Conservation (phyloP, 2,113 vertebrate genomes). For the Colossoma macropomum region DNA sequence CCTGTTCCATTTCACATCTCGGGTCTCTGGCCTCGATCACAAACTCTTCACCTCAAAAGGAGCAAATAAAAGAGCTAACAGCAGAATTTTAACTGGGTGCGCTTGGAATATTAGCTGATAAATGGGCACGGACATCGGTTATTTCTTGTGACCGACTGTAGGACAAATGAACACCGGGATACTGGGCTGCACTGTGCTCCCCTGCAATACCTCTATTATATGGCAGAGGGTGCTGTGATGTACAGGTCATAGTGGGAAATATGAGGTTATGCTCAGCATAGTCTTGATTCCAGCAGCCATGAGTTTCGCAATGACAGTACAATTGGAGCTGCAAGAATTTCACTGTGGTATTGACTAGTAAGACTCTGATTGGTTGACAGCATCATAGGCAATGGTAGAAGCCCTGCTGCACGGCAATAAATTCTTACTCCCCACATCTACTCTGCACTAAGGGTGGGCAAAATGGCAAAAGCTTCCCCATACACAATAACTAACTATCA, state of each 20-base stretch:
- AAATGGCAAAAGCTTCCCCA: too few species aligned
- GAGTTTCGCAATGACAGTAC: constrained; percentile 17
- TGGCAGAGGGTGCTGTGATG: constrained; percentile 51
- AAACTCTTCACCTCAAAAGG: constrained; percentile 16
- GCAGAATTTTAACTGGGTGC: neutral
- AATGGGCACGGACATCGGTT: neutral
- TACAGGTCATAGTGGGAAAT: neutral
- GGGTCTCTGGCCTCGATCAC: constrained; percentile 35
- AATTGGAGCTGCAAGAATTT: constrained; percentile 9
- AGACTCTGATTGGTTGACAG: neutral
- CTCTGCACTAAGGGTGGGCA: too few species aligned
- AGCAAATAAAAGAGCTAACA: neutral
- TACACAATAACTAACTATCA: too few species aligned
- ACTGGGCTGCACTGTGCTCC: neutral
- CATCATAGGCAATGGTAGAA: neutral
- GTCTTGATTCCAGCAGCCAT: constrained; percentile 6
- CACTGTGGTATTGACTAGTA: neutral
- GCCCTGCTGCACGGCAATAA: neutral
- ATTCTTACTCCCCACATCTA: neutral
- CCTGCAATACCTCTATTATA: constrained; percentile 22
- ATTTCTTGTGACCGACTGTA: neutral
- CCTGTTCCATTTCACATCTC: constrained; percentile 54
- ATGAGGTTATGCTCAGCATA: neutral
- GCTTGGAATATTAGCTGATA: neutral
- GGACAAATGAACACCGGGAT: neutral